Percentiles rank a stretch among this genome's conserved stretches.
Conservation (phyloP, 2,888 invertebrate genomes). For the Thymelicus lineola region DNA sequence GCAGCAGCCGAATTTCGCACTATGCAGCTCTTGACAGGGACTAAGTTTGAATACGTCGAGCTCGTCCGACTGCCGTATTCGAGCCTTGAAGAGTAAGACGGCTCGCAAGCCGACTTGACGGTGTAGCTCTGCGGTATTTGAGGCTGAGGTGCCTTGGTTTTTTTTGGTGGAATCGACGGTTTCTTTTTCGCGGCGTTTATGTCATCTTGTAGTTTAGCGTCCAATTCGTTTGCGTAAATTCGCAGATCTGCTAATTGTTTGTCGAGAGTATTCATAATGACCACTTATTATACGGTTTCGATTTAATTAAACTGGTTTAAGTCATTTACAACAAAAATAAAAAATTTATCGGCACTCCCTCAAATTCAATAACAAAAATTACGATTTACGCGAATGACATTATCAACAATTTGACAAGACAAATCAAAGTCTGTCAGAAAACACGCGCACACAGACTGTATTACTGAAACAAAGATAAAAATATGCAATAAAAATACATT, state of each 20-base stretch:
- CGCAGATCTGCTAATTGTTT: slow-evolving; percentile 78
- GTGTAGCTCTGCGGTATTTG: slow-evolving; percentile 92
- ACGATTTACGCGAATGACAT: slow-evolving; percentile 1
- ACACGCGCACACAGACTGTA: background rate
- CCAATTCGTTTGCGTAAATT: slow-evolving; percentile 80
- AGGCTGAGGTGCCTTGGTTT: slow-evolving; percentile 75
- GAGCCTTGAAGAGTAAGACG: slow-evolving; percentile 91
- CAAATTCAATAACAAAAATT: slow-evolving; percentile 32
- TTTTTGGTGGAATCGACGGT: slow-evolving; percentile 80
- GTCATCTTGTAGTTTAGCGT: slow-evolving; percentile 80
- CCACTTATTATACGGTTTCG: slow-evolving; percentile 18
- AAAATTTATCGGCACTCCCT: slow-evolving; percentile 41
- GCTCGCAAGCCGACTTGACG: slow-evolving; percentile 90
- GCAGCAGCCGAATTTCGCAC: slow-evolving; percentile 74
- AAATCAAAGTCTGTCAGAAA: background rate
- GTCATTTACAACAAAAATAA: slow-evolving; percentile 36
- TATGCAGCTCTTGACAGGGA: slow-evolving; percentile 82
- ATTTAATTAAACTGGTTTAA: slow-evolving; percentile 32
- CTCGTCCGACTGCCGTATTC: slow-evolving; percentile 80
- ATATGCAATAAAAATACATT: no score
- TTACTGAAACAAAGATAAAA: background rate
- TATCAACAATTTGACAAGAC: background rate
- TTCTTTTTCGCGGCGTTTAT: slow-evolving; percentile 77
- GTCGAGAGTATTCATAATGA: slow-evolving; percentile 75
- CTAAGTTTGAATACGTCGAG: slow-evolving; percentile 79